These are phyloP conservation scores for Onchidella celtica DNA, from an alignment of 2,888 invertebrate species.

Conservation along the genomic window DNA sequence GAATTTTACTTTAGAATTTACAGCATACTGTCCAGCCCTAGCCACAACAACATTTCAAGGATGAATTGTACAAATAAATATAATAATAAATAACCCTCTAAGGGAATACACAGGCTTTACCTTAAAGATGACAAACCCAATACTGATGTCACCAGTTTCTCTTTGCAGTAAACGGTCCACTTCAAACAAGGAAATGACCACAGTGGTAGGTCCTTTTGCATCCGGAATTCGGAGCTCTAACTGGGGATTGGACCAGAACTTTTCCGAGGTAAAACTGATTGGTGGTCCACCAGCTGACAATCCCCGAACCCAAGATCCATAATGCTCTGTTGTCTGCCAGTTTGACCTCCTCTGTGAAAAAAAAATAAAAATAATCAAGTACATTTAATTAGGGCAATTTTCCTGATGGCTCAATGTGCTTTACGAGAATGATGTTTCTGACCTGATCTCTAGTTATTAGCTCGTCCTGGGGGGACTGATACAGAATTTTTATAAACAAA, in stretches of 20 bases:
- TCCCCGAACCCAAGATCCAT: slow-evolving; percentile 95
- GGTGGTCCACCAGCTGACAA: slow-evolving; percentile 93
- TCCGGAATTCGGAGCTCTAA: slow-evolving; percentile 66
- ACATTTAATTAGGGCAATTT: no score
- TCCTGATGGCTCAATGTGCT: no score
- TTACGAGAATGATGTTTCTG: no score
- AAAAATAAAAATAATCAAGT: neutral
- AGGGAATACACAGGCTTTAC: no score
- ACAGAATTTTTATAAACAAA: no score
- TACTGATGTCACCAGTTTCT: slow-evolving; percentile 90
- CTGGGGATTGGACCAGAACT: slow-evolving; percentile 78
- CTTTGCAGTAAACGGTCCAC: slow-evolving; percentile 90
- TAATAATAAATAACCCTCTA: no score
- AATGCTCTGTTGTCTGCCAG: slow-evolving; percentile 96
- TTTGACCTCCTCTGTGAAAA: slow-evolving; percentile 60
- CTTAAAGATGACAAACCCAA: slow-evolving; percentile 96
- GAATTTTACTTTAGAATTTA: no score
- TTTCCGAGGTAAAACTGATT: slow-evolving; percentile 46
- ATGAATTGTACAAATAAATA: no score
- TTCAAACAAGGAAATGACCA: slow-evolving; percentile 96
- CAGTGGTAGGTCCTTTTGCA: slow-evolving; percentile 84
- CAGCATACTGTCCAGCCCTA: no score
- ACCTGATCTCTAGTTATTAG: no score
- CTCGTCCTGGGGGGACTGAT: no score
- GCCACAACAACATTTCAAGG: no score